A percentile compares a stretch with the other conserved stretches of the same genome.
Conservation (phyloP, 2,888 invertebrate genomes). For the Tineola bisselliella region DNA sequence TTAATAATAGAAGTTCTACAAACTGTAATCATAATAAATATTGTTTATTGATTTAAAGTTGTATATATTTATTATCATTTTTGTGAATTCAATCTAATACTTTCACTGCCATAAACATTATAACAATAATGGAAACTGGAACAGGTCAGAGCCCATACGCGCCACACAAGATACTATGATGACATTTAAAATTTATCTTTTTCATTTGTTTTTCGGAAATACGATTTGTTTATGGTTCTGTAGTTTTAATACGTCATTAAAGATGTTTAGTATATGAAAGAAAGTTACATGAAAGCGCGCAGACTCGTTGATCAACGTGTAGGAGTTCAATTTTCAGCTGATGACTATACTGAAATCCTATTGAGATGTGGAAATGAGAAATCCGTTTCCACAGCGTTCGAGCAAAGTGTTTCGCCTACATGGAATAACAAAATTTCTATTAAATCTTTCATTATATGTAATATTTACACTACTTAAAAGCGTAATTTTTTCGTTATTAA, state of each 20-base stretch:
- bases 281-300: too few relatives aligned
- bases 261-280: too few relatives aligned
- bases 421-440: neutral
- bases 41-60: too few relatives aligned
- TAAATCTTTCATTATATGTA: too few relatives aligned
- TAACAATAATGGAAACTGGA: slow-evolving; percentile 9
- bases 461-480: too few relatives aligned
- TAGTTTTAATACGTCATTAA: neutral
- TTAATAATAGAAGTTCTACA: neutral
- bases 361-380: too few relatives aligned
- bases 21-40: too few relatives aligned
- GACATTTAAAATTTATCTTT: slow-evolving; percentile 27
- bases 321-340: too few relatives aligned
- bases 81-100: neutral
- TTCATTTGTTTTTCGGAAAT: neutral
- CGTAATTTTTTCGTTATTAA: too few relatives aligned
- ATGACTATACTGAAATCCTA: too few relatives aligned
- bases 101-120: slow-evolving; percentile 3
- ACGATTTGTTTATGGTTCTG: slow-evolving; percentile 3
- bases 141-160: slow-evolving; percentile 3
- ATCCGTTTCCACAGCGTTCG: too few relatives aligned
- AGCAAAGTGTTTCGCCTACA: neutral
- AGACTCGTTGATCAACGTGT: too few relatives aligned
- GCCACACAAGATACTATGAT: slow-evolving; percentile 14
- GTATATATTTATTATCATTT: neutral